Percentiles rank a stretch among this genome's conserved stretches.
Evolutionary conservation across 37 sponge, comb jelly and placozoan genomes (phyloP).

Genomic region (Geodia barretti): DNA sequence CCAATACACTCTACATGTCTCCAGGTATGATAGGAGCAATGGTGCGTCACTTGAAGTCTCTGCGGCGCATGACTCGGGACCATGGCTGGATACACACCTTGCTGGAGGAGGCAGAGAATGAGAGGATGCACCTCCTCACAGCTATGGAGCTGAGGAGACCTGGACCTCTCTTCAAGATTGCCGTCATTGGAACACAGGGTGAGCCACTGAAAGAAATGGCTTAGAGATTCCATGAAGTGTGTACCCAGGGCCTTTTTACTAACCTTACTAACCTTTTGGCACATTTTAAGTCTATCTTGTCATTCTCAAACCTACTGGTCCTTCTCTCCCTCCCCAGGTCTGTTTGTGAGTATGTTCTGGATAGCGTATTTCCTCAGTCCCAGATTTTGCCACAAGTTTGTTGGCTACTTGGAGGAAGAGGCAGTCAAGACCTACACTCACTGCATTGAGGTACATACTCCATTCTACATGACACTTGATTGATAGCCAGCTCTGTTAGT

Average conservation of each 20-base stretch:
- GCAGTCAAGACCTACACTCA: conserved; percentile 89
- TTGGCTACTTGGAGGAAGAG: conserved; percentile 89
- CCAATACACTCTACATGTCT: not conserved
- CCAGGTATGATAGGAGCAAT: conserved; percentile 90
- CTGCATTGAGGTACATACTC: conserved; percentile 64
- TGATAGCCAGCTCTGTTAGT: no score
- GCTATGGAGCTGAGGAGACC: conserved; percentile 74
- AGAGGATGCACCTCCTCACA: conserved; percentile 92
- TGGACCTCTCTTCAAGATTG: conserved; percentile 58
- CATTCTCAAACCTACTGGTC: not conserved
- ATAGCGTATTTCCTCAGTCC: conserved; percentile 74
- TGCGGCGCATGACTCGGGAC: conserved; percentile 77
- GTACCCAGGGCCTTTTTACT: no score
- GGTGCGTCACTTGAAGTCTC: conserved; percentile 83
- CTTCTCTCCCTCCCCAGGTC: conserved; percentile 53
- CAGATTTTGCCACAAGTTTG: conserved; percentile 88
- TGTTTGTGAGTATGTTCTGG: conserved; percentile 81
- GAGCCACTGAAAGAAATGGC: not conserved
- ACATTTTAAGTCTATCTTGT: not conserved
- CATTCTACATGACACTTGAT: not conserved
- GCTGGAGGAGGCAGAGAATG: conserved; percentile 96
- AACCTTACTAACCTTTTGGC: not conserved
- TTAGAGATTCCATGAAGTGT: no score
- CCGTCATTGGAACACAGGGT: conserved; percentile 75
- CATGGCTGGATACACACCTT: conserved; percentile 95